Conservation (phyloP, 2,113 vertebrate genomes). For the Irena cyanogastra region DNA sequence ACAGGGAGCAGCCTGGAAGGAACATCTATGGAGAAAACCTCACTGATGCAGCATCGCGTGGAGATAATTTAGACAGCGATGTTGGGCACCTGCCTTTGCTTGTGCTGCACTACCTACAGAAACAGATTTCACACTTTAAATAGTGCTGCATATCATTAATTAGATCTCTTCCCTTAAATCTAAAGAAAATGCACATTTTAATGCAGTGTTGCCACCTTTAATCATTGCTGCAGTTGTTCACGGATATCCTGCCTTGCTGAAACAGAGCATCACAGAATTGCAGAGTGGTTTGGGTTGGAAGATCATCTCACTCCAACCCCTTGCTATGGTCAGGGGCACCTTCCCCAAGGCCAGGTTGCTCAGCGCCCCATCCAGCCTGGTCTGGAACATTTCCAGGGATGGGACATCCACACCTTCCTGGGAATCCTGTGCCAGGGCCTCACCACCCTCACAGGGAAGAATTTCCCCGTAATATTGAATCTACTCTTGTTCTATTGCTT, state of each 20-base stretch:
- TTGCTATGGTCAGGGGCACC: background rate
- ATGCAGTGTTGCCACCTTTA: background rate
- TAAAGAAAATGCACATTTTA: conserved; percentile 6
- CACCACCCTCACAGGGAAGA: background rate
- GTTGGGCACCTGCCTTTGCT: background rate
- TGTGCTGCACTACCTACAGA: background rate
- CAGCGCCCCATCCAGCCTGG: background rate
- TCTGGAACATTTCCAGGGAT: background rate
- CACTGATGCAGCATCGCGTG: conserved; percentile 16
- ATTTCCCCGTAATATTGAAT: background rate
- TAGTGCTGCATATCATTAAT: conserved; percentile 26
- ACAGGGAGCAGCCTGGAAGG: conserved; percentile 45
- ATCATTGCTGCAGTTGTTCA: background rate
- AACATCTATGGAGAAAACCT: conserved; percentile 46
- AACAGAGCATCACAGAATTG: background rate
- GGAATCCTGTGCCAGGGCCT: background rate
- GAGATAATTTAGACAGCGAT: conserved; percentile 40
- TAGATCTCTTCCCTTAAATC: conserved; percentile 18
- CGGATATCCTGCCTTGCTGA: background rate
- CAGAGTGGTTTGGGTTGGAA: background rate
- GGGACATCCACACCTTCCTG: background rate
- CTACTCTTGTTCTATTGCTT: background rate
- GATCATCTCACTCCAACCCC: no score
- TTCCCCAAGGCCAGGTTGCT: background rate
- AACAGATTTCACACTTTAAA: background rate